Conservation (phyloP, 2,888 invertebrate genomes). For the Xestia sexstrigata region DNA sequence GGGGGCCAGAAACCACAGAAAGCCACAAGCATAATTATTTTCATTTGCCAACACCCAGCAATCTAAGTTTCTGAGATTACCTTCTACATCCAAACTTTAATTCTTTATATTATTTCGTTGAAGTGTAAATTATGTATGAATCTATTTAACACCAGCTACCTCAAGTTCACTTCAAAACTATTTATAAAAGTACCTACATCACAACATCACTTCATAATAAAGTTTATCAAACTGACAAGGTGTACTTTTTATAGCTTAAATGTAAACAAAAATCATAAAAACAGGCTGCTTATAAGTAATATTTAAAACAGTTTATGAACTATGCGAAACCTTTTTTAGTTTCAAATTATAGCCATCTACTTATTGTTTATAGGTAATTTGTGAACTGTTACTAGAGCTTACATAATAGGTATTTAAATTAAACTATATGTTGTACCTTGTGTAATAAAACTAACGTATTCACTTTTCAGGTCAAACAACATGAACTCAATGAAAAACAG, state of each 20-base stretch:
- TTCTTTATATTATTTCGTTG: neutral
- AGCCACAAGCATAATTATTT: neutral
- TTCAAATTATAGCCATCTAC: neutral
- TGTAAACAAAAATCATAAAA: conserved; percentile 41
- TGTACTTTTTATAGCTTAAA: neutral
- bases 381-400: neutral
- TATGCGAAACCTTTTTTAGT: neutral
- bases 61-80: neutral
- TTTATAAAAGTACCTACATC: neutral
- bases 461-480: conserved; percentile 24
- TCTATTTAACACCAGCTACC: neutral
- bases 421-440: neutral
- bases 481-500: conserved; percentile 22
- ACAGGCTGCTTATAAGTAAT: neutral
- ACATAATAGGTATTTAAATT: conserved; percentile 5
- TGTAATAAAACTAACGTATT: conserved; percentile 21
- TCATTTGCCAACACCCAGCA: neutral
- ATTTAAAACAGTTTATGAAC: neutral
- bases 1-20: conserved; percentile 1
- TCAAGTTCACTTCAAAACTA: neutral
- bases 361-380: neutral
- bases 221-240: neutral
- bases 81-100: neutral
- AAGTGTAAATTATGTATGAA: neutral
- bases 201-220: neutral